Evolutionary conservation across 2,113 vertebrate species (phyloP).

Genomic region (Numida meleagris): DNA sequence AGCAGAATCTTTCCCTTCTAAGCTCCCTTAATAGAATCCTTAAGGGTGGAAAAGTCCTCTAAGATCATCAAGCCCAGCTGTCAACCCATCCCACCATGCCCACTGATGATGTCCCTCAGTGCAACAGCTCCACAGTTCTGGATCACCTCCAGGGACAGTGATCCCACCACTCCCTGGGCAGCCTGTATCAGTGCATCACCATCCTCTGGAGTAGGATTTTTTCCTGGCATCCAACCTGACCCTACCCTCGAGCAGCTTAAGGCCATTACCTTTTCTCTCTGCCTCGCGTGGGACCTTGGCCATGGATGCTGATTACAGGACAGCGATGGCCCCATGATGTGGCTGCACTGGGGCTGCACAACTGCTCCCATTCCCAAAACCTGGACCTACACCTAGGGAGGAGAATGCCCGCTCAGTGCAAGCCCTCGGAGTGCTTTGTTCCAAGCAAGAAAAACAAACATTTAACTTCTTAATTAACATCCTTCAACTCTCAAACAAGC

Average conservation of each 20-base stretch:
- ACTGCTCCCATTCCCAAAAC: background rate
- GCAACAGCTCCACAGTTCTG: too few species aligned
- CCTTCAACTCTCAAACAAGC: background rate
- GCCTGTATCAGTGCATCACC: too few species aligned
- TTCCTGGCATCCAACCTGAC: too few species aligned
- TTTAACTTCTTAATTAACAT: constrained; percentile 54
- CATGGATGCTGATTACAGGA: too few species aligned
- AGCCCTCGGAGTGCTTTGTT: background rate
- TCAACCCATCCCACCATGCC: background rate
- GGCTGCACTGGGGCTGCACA: background rate
- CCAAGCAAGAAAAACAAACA: constrained; percentile 18
- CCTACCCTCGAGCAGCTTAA: too few species aligned
- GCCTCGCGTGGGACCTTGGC: background rate
- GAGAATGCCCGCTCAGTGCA: background rate
- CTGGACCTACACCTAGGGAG: background rate
- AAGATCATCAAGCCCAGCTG: too few species aligned
- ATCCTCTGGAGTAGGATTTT: too few species aligned
- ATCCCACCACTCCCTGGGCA: too few species aligned
- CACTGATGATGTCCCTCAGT: too few species aligned
- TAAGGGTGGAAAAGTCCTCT: too few species aligned
- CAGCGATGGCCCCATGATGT: background rate
- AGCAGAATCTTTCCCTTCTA: background rate
- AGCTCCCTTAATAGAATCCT: background rate
- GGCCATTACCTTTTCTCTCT: background rate
- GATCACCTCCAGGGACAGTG: too few species aligned